These are phyloP conservation scores for Drosophila rubida DNA, from an alignment of 2,888 invertebrate genomes.

Conservation along the genomic window DNA sequence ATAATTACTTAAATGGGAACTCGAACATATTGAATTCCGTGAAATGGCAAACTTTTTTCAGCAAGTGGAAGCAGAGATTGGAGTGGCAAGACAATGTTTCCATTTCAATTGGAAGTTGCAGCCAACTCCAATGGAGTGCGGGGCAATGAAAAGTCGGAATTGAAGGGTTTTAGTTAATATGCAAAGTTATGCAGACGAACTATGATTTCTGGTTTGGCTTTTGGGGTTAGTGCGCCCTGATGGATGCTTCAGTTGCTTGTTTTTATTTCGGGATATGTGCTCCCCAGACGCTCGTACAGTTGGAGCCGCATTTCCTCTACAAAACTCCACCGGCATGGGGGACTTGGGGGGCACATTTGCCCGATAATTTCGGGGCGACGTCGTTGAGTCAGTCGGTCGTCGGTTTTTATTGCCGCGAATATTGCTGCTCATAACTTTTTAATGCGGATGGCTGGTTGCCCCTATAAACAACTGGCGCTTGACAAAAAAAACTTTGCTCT, in stretches of 20 bases:
- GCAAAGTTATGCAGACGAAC: neutral
- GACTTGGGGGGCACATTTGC: constrained; percentile 17
- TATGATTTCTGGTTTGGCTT: neutral
- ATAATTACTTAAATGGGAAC: neutral
- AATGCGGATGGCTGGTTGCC: constrained; percentile 64
- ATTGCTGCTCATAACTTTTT: constrained; percentile 70
- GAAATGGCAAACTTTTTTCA: neutral
- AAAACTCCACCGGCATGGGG: neutral
- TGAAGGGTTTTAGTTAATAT: neutral
- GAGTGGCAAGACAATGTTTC: too few species aligned
- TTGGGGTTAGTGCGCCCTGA: neutral
- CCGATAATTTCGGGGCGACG: constrained; percentile 51
- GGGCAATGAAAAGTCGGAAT: too few species aligned
- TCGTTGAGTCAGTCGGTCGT: constrained; percentile 30
- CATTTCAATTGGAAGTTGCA: too few species aligned
- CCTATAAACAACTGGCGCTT: constrained; percentile 51
- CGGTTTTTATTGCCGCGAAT: constrained; percentile 68
- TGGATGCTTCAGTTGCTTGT: neutral
- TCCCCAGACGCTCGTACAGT: constrained; percentile 6
- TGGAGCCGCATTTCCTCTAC: constrained; percentile 6
- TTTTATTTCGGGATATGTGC: neutral
- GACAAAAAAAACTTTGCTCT: constrained; percentile 34
- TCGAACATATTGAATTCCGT: neutral
- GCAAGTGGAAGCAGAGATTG: neutral
- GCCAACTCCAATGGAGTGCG: too few species aligned